Conservation (phyloP, 1,140 invertebrate genomes). For the Drusus annulatus region DNA sequence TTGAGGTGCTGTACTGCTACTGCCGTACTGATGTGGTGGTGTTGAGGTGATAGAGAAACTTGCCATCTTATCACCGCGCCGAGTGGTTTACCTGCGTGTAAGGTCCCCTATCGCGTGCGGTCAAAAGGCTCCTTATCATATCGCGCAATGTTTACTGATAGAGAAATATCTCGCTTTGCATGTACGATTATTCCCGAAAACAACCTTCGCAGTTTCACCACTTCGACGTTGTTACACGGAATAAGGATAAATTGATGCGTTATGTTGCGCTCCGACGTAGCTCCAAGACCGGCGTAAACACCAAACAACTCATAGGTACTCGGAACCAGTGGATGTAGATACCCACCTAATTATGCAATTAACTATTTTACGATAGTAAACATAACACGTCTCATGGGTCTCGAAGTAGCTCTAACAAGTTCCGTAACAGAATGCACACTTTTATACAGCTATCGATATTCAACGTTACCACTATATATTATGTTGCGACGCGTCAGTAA, state of each 20-base stretch:
- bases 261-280: background rate
- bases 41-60: too few species aligned
- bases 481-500: background rate
- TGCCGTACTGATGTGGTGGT: too few species aligned
- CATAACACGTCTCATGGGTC: background rate
- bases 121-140: background rate
- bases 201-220: too few species aligned
- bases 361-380: slow-evolving; percentile 19
- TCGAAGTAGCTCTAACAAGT: background rate
- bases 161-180: too few species aligned
- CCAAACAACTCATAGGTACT: background rate
- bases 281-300: background rate
- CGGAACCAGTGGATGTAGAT: background rate
- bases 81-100: background rate
- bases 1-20: too few species aligned
- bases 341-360: slow-evolving; percentile 16
- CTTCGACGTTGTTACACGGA: background rate
- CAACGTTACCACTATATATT: background rate
- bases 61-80: too few species aligned
- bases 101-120: background rate
- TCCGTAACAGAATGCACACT: too few species aligned
- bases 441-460: too few species aligned
- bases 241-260: background rate
- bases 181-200: too few species aligned
- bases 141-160: background rate